Evolutionary conservation across 2,888 invertebrate genomes (phyloP), one percentile per base, ranked within the genome.

Genomic region (Lithophane ornitopus): DNA sequence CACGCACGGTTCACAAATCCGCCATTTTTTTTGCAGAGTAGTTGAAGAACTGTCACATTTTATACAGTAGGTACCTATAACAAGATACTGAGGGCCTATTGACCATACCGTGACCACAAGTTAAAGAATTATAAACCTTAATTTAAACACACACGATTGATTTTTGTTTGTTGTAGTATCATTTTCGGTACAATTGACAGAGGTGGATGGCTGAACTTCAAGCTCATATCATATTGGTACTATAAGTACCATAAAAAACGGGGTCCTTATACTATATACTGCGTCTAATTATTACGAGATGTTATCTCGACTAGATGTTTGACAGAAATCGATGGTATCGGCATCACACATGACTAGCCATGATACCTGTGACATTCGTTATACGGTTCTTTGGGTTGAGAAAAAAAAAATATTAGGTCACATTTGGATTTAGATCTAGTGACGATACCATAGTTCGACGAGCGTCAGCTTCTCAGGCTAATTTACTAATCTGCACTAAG

Each of bases 251-350:
- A 80, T 14, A 84, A 86, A 84, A 84, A 86, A 66, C 16, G 69
- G 68, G 80, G 80, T 84, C 84, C 69, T 75, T 85, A 74, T 63
- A 66, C 86, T 41, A 58, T 22, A 61, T 52, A 70, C 73, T 73
- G 16, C 63, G 80, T 70, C 78, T 83, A 81, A 76, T 76, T 86
- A 88, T 84, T 70, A 78, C 19, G n/a, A 85, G 83, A 83, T 85
- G 68, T 61, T 87, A 87, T 85, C 86, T 41, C 7, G 16, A 68
- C n/a, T 86, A 85, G 77, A 87, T 89, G 89, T 90, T 82, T 87
- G 87, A 87, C 85, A 87, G 84, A 52, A 78, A 73, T 59, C 77
- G 90, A 90, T 90, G 81, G 56, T 87, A 89, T 90, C 90, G 11
- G 44, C 26, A 39, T 46, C 80, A 81, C 84, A 84, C 73, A 70